phyloP scores from a whole-genome alignment of 2,888 invertebrate species.

The Sympetrum striolatum region DNA sequence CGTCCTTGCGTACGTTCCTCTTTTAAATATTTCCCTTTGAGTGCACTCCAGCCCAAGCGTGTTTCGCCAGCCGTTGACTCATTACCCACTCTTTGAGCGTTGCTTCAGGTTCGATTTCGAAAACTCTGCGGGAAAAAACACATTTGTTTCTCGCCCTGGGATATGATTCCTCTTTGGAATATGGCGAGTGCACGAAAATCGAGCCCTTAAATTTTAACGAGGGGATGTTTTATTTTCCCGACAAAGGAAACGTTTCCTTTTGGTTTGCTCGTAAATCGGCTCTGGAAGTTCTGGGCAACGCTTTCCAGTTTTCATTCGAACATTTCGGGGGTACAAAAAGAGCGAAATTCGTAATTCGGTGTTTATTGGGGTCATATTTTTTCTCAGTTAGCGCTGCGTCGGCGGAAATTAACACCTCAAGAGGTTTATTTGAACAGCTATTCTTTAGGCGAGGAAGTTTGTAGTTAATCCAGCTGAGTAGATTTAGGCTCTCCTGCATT shows the following conservation, averaged over 20 bases:
- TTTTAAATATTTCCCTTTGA: neutral
- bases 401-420: too few species aligned
- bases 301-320: neutral
- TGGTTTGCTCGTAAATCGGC: neutral
- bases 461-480: too few species aligned
- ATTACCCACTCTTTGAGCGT: neutral
- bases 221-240: neutral
- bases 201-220: neutral
- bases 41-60: neutral
- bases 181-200: neutral
- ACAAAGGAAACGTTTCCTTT: neutral
- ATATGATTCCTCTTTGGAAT: neutral
- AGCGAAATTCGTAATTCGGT: neutral
- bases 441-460: too few species aligned
- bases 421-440: too few species aligned
- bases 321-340: neutral
- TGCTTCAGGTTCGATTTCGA: neutral
- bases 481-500: too few species aligned
- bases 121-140: neutral
- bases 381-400: neutral
- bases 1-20: neutral
- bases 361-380: neutral
- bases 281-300: neutral
- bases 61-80: neutral
- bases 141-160: neutral